Conservation (phyloP, 2,888 invertebrate species). For the Microdon myrmicae region DNA sequence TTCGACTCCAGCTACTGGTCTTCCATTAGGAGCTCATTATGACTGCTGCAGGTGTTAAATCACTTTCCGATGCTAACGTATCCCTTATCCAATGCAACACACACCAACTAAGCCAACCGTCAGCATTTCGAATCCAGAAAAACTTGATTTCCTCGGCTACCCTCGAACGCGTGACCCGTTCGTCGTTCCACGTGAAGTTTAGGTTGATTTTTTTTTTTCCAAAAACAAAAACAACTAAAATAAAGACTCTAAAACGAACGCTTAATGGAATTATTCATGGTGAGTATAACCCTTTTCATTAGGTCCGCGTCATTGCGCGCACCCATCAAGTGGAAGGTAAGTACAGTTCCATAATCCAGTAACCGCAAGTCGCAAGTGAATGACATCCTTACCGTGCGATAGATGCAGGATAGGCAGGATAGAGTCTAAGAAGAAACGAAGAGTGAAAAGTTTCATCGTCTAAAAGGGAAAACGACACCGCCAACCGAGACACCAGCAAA, state of each 20-base stretch:
- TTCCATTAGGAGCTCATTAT: constrained; percentile 50
- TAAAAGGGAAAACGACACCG: constrained; percentile 37
- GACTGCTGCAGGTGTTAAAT: constrained; percentile 51
- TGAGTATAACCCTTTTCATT: constrained; percentile 49
- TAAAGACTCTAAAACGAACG: constrained; percentile 28
- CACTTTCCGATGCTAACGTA: constrained; percentile 30
- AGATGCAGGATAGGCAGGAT: neutral
- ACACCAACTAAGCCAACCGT: constrained; percentile 18
- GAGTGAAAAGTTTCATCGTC: constrained; percentile 14
- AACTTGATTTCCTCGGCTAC: constrained; percentile 33
- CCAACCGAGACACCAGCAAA: constrained; percentile 7
- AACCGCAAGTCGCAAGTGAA: constrained; percentile 52
- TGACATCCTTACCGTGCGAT: constrained; percentile 28
- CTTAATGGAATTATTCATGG: constrained; percentile 46
- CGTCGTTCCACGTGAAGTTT: constrained; percentile 18
- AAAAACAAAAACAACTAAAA: neutral
- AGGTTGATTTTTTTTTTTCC: constrained; percentile 19
- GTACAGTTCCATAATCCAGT: constrained; percentile 49
- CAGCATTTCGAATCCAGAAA: constrained; percentile 38
- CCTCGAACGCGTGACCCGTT: too few relatives aligned
- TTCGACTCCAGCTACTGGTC: constrained; percentile 38
- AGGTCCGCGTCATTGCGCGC: constrained; percentile 44
- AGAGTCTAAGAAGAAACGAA: neutral
- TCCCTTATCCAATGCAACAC: too few relatives aligned
- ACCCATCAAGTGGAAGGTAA: constrained; percentile 45